phyloP scores from a whole-genome alignment of 2,113 vertebrate species.

The Grammomys surdaster region DNA sequence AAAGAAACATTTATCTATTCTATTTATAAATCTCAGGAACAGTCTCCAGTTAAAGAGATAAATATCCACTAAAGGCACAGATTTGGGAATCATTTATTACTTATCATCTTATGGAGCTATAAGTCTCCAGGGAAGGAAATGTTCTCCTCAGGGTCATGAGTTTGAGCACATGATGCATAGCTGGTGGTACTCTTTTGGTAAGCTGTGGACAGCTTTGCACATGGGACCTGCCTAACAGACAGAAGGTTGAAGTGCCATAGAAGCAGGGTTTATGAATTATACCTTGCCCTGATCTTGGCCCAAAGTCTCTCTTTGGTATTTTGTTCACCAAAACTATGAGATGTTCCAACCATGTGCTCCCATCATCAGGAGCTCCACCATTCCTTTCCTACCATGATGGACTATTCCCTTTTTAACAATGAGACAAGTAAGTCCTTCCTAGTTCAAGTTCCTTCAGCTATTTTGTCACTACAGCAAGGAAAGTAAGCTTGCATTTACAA shows the following conservation, averaged over 20 bases:
- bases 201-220: neutral
- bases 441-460: neutral
- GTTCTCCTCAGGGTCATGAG: neutral
- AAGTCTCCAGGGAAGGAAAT: too few species aligned
- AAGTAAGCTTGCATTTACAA: neutral
- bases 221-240: neutral
- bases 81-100: conserved; percentile 8
- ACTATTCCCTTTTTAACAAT: neutral
- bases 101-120: neutral
- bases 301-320: neutral
- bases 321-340: neutral
- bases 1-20: conserved; percentile 38
- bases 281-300: too few species aligned
- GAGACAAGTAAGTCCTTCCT: neutral
- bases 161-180: neutral
- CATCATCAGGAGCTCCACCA: neutral
- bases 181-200: neutral
- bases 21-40: conserved; percentile 18
- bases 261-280: neutral
- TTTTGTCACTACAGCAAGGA: neutral
- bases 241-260: neutral
- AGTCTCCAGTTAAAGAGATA: conserved; percentile 24
- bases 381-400: neutral
- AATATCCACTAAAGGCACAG: conserved; percentile 15
- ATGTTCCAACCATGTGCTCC: neutral